These are phyloP conservation scores for Clarias magur DNA, from an alignment of 2,113 vertebrate species.

Conservation along the genomic window DNA sequence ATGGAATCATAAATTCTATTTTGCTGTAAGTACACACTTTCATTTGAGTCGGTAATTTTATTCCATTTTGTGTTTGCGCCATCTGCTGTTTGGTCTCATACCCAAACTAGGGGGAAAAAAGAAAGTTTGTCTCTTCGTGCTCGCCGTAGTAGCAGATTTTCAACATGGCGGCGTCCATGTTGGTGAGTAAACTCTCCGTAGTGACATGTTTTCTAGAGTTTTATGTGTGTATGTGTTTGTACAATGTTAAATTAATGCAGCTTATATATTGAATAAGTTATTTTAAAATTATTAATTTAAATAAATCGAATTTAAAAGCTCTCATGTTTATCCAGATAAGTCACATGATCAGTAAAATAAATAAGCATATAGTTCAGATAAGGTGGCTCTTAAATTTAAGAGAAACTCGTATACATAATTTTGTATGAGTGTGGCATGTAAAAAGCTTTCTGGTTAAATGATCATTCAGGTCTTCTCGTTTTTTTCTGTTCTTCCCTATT, in stretches of 20 bases:
- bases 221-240: not conserved
- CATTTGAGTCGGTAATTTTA: not conserved
- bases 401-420: not conserved
- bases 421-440: not conserved
- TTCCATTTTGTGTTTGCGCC: not conserved
- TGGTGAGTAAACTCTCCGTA: conserved; percentile 51
- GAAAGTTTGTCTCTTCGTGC: conserved; percentile 51
- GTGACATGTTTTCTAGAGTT: not conserved
- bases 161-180: conserved; percentile 61
- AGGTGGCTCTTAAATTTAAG: not conserved
- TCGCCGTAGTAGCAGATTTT: conserved; percentile 1
- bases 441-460: not conserved
- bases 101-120: not conserved
- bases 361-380: not conserved
- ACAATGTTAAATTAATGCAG: not conserved
- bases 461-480: not conserved
- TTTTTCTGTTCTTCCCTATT: not conserved
- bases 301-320: not conserved
- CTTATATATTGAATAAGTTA: not conserved
- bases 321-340: no score
- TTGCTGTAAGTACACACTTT: not conserved
- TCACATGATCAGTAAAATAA: not conserved
- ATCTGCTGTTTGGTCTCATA: not conserved
- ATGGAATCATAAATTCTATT: not conserved
- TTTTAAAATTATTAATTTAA: not conserved